Evolutionary conservation across 2,113 vertebrate species (phyloP).

Genomic region (Chaetorhynchus papuensis): DNA sequence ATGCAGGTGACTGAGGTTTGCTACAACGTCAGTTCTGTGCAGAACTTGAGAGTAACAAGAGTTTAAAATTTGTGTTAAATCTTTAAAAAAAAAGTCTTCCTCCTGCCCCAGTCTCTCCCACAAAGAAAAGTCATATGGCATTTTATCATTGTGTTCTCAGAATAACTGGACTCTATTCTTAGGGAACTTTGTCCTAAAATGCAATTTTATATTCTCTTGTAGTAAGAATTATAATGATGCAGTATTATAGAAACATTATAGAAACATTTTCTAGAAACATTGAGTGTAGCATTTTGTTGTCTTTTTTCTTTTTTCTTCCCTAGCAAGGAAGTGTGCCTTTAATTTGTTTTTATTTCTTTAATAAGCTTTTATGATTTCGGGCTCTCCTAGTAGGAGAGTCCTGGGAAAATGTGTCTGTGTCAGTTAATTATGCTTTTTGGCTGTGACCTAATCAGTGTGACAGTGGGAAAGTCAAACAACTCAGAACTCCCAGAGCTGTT

Average conservation of each 20-base stretch:
- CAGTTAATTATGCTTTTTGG: background rate
- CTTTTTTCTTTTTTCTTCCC: no score
- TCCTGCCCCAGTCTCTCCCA: background rate
- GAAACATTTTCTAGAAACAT: background rate
- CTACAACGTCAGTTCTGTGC: background rate
- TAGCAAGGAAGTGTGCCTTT: background rate
- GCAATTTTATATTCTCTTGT: background rate
- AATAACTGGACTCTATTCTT: background rate
- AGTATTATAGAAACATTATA: no score
- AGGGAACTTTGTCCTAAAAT: background rate
- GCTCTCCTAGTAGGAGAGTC: background rate
- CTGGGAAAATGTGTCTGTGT: background rate
- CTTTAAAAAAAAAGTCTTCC: background rate
- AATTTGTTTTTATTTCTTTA: background rate
- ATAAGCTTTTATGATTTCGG: background rate
- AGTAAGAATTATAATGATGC: background rate
- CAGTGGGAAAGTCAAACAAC: background rate
- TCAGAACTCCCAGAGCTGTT: background rate
- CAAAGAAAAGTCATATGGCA: background rate
- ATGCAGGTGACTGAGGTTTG: background rate
- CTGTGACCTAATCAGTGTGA: background rate
- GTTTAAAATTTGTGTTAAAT: background rate
- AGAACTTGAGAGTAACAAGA: background rate
- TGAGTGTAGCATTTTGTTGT: background rate
- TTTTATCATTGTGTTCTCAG: background rate